Base-by-base conservation (phyloP, 2,797 vertebrate genomes). In the Galago senegalensis region DNA sequence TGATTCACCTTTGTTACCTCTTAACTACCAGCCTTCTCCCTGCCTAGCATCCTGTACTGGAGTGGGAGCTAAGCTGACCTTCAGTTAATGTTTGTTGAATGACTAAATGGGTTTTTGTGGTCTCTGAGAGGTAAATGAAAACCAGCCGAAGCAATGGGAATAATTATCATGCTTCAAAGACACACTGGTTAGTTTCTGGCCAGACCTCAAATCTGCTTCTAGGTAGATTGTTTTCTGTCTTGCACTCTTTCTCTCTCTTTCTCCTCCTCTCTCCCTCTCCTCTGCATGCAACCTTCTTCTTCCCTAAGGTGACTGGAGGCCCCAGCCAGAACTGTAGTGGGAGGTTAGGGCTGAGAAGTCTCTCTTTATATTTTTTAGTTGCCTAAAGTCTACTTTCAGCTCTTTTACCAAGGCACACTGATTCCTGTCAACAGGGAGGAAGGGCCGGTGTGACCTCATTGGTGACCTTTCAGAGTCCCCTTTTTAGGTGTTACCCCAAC, bases 61-160 rank as follows among this genome's bases (percentile, higher is more conserved):
- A 89, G 91, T 9, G 16, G 23, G 23, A n/a, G 79, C 95, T 93
- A 93, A 40, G 58, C 84, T 73, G 76, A 94, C 72, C 67, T 31
- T 94, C 79, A 61, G 94, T 94, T 91, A 90, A 82, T 88, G 85
- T 93, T 97, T 96, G 96, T 86, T 94, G 97, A 97, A 89, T 97
- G 97, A 96, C 95, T 96, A 3, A 27, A 60, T 85, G 93, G 83
- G 76, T 63, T 94, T 92, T 87, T 91, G 73, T 94, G 93, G 65
- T 85, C 89, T 93, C 92, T 80, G 53, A 93, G 67, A 95, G 73
- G 34, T 29, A 89, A 90, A 73, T 12, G 80, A 88, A 89, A 97
- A 60, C 56, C 84, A 34, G 0, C 58, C 7, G 60, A 76, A 70
- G 91, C 81, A 94, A 29, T 67, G 60, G 87, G 92, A 40, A 63